A percentile compares a stretch with the other conserved stretches of the same genome.
These are phyloP conservation scores for Chironomus tepperi DNA, from an alignment of 1,140 invertebrate genomes.

Conservation along the genomic window DNA sequence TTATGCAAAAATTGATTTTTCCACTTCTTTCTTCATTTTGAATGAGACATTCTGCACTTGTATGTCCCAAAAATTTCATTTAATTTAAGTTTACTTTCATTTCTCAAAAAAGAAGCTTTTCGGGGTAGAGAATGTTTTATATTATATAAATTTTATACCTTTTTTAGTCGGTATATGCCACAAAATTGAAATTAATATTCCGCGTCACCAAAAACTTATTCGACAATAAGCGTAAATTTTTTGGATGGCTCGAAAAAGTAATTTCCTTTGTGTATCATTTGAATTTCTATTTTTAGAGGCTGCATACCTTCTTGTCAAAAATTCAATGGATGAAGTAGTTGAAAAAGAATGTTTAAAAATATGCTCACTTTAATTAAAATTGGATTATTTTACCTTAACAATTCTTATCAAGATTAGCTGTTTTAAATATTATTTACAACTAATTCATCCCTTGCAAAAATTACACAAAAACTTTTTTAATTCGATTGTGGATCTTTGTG, in stretches of 20 bases:
- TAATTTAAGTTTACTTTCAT: not conserved
- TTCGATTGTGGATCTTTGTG: not conserved
- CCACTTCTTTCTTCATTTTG: not conserved
- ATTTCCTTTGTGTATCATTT: too few species aligned
- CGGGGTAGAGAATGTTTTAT: not conserved
- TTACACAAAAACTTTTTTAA: not conserved
- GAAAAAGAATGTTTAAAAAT: too few species aligned
- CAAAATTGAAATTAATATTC: not conserved
- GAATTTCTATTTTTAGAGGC: too few species aligned
- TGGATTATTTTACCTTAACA: too few species aligned
- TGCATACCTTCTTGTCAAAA: too few species aligned
- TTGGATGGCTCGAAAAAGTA: too few species aligned
- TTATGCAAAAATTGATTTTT: slow-evolving; percentile 1
- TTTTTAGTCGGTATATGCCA: not conserved
- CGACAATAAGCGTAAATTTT: too few species aligned
- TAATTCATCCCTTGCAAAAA: not conserved
- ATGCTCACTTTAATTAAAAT: too few species aligned
- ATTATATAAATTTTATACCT: not conserved
- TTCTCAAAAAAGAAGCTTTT: too few species aligned
- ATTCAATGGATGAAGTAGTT: too few species aligned
- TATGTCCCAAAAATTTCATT: not conserved
- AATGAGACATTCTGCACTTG: not conserved
- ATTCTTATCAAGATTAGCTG: not conserved
- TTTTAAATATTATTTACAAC: not conserved
- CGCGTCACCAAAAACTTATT: not conserved